Conservation (phyloP, 2,888 invertebrate genomes). For the Pseudoips prasinana region DNA sequence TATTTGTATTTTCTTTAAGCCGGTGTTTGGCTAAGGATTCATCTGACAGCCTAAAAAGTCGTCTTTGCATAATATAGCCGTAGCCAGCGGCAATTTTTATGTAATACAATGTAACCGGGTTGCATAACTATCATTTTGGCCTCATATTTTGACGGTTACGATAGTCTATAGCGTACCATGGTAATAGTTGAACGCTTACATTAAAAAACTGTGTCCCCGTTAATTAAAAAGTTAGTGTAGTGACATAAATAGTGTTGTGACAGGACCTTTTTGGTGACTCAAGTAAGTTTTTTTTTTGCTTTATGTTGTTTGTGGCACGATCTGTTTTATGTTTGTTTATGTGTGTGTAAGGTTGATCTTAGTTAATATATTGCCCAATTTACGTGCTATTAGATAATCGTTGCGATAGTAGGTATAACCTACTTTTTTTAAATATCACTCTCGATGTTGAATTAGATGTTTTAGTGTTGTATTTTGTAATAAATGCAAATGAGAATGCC, state of each 20-base stretch:
- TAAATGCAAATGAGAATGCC: conserved; percentile 19
- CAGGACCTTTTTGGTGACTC: conserved; percentile 10
- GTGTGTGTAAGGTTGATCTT: conserved; percentile 19
- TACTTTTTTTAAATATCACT: conserved; percentile 34
- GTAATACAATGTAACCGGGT: conserved; percentile 74
- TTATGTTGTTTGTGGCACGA: conserved; percentile 1
- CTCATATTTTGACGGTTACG: conserved; percentile 72
- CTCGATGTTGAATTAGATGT: conserved; percentile 17
- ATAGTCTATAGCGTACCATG: conserved; percentile 62
- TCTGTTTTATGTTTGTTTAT: conserved; percentile 9
- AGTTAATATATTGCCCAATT: conserved; percentile 34
- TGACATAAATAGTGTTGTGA: conserved; percentile 29
- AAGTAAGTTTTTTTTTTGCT: conserved; percentile 26
- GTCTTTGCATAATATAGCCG: conserved; percentile 41
- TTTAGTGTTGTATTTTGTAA: conserved; percentile 23
- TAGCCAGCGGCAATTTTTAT: conserved; percentile 71
- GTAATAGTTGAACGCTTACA: conserved; percentile 44
- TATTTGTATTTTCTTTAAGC: conserved; percentile 1
- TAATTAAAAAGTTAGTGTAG: conserved; percentile 24
- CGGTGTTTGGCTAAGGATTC: conserved; percentile 37
- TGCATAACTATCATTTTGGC: conserved; percentile 67
- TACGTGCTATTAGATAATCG: conserved; percentile 34
- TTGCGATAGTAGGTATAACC: conserved; percentile 32
- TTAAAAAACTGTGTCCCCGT: conserved; percentile 36
- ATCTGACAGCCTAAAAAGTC: conserved; percentile 49